Conservation (phyloP, 1,140 invertebrate genomes). For the Phenacoccus solenopsis region DNA sequence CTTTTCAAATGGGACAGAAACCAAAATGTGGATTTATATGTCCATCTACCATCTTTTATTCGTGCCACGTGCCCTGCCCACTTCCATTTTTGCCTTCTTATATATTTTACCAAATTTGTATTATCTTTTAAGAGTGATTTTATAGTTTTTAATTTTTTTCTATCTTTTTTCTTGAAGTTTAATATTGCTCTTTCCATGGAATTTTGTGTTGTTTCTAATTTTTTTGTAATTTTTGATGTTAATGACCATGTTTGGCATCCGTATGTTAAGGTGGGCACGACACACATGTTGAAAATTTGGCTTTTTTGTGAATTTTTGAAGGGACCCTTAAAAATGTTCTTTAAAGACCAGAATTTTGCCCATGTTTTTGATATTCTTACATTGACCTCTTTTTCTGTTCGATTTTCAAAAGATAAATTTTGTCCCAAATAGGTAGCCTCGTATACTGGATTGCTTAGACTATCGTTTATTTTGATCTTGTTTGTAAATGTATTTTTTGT, state of each 20-base stretch:
- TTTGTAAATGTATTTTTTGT: neutral
- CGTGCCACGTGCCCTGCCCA: constrained; percentile 21
- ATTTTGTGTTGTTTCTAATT: neutral
- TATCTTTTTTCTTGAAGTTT: neutral
- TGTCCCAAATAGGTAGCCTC: constrained; percentile 10
- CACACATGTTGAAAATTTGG: constrained; percentile 7
- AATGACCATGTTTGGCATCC: constrained; percentile 20
- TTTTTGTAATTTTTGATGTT: neutral
- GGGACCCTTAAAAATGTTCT: neutral
- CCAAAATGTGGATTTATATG: constrained; percentile 12
- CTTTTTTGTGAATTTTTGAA: neutral
- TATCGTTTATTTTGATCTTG: neutral
- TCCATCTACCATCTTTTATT: constrained; percentile 13
- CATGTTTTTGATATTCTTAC: constrained; percentile 19
- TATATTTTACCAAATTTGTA: neutral
- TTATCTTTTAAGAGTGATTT: neutral
- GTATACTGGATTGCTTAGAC: constrained; percentile 5
- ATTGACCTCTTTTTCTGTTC: neutral
- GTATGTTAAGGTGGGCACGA: constrained; percentile 18
- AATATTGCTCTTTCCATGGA: constrained; percentile 12
- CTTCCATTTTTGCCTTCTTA: constrained; percentile 17
- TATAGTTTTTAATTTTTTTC: neutral
- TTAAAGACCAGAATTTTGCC: constrained; percentile 19
- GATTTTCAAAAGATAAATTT: neutral
- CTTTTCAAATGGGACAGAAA: neutral